phyloP scores from a whole-genome alignment of 2,888 invertebrate genomes.

The Euzetes globulus region DNA sequence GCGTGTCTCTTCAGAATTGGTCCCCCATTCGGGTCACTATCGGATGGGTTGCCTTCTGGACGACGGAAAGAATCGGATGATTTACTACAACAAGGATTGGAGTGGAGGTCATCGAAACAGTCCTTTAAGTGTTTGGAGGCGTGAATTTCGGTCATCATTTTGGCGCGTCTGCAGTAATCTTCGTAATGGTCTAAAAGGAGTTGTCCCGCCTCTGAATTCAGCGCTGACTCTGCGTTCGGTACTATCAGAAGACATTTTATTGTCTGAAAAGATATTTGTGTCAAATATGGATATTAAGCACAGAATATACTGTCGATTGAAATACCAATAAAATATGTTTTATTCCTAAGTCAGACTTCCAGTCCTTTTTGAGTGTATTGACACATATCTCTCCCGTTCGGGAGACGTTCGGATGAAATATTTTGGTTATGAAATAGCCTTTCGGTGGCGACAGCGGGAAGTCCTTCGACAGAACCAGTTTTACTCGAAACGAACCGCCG shows the following conservation, averaged over 20 bases:
- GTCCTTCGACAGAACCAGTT: slow-evolving; percentile 80
- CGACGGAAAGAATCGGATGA: slow-evolving; percentile 16
- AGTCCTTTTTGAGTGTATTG: slow-evolving; percentile 89
- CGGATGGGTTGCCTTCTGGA: slow-evolving; percentile 44
- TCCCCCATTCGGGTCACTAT: slow-evolving; percentile 53
- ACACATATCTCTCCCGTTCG: slow-evolving; percentile 92
- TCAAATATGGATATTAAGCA: not conserved
- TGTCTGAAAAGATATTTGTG: slow-evolving; percentile 55
- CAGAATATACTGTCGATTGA: not conserved
- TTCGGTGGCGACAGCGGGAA: slow-evolving; percentile 88
- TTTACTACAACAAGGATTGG: slow-evolving; percentile 39
- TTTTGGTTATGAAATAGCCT: slow-evolving; percentile 82
- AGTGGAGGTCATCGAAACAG: slow-evolving; percentile 36
- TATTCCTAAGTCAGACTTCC: slow-evolving; percentile 90
- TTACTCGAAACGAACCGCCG: slow-evolving; percentile 79
- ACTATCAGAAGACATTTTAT: slow-evolving; percentile 91
- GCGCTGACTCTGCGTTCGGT: slow-evolving; percentile 92
- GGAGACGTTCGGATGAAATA: slow-evolving; percentile 95
- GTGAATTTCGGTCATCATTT: slow-evolving; percentile 86
- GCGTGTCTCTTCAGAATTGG: slow-evolving; percentile 77
- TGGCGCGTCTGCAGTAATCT: slow-evolving; percentile 78
- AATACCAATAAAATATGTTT: slow-evolving; percentile 82
- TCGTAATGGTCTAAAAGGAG: slow-evolving; percentile 67
- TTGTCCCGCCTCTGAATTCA: slow-evolving; percentile 72
- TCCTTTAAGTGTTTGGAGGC: slow-evolving; percentile 50